These are phyloP conservation scores for Steatocranus sp. DNA, from an alignment of 2,797 vertebrate species.

Conservation along the genomic window DNA sequence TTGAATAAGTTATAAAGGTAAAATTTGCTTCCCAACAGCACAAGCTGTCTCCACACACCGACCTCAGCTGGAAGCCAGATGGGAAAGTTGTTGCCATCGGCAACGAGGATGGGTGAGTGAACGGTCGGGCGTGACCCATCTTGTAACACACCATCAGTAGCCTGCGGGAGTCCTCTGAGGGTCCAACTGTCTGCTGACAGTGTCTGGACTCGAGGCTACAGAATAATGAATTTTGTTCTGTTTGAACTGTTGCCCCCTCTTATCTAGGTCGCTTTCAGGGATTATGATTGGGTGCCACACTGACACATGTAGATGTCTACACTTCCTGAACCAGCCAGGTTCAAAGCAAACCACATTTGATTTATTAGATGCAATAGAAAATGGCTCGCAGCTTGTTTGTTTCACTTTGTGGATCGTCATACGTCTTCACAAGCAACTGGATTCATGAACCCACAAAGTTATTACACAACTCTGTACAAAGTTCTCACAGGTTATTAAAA, in stretches of 20 bases:
- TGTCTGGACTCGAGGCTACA: neutral
- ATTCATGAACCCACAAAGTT: neutral
- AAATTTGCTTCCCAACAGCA: slow-evolving; percentile 74
- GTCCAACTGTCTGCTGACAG: neutral
- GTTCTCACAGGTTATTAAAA: neutral
- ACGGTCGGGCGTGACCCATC: neutral
- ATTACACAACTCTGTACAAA: neutral
- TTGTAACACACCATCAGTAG: neutral
- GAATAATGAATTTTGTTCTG: neutral
- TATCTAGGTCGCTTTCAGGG: neutral
- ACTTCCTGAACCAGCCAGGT: neutral
- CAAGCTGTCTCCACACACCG: slow-evolving; percentile 89
- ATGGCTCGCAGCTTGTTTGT: neutral
- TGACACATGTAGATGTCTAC: neutral
- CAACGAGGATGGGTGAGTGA: slow-evolving; percentile 95
- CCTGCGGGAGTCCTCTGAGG: neutral
- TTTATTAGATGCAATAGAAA: neutral
- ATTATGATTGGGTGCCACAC: neutral
- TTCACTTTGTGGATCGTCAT: neutral
- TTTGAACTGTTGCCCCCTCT: neutral
- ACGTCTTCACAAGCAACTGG: neutral
- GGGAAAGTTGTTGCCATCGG: slow-evolving; percentile 88
- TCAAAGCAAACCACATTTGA: neutral
- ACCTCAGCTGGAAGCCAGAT: slow-evolving; percentile 95
- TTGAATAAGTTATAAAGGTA: slow-evolving; percentile 1